Conservation (phyloP, 2,888 invertebrate species). For the Allacma fusca region DNA sequence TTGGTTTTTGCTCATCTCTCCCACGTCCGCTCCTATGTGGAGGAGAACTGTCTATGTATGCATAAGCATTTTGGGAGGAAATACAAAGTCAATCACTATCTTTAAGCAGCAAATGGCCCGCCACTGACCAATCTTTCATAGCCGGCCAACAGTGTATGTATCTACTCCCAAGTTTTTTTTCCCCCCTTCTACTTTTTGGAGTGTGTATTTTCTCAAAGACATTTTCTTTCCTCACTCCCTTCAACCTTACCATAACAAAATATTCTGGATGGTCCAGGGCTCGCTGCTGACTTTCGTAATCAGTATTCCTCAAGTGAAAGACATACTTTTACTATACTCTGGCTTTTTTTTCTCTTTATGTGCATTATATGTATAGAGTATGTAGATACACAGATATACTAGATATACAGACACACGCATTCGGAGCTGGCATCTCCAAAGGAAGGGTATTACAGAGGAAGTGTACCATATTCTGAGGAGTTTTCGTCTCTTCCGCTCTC, state of each 20-base stretch:
- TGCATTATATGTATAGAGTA: neutral
- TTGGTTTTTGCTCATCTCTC: no score
- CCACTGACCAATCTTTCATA: conserved; percentile 25
- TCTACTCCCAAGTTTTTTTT: neutral
- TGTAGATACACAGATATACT: no score
- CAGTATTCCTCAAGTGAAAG: conserved; percentile 17
- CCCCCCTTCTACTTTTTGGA: neutral
- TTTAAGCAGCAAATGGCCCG: conserved; percentile 29
- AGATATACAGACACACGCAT: no score
- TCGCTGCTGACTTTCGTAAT: neutral
- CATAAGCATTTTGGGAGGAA: no score
- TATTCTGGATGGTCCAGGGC: neutral
- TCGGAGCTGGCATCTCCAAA: no score
- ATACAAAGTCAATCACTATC: conserved; percentile 30
- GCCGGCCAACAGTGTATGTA: neutral
- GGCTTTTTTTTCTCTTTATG: neutral
- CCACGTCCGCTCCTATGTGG: no score
- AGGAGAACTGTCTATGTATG: no score
- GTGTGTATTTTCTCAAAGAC: conserved; percentile 7
- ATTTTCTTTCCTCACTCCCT: neutral
- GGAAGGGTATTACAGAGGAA: no score
- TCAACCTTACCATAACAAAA: neutral
- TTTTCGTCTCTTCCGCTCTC: no score
- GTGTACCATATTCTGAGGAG: no score
- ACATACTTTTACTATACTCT: neutral